Evolutionary conservation across 2,888 invertebrate species (phyloP).

Genomic region (Chelonus formosanus): DNA sequence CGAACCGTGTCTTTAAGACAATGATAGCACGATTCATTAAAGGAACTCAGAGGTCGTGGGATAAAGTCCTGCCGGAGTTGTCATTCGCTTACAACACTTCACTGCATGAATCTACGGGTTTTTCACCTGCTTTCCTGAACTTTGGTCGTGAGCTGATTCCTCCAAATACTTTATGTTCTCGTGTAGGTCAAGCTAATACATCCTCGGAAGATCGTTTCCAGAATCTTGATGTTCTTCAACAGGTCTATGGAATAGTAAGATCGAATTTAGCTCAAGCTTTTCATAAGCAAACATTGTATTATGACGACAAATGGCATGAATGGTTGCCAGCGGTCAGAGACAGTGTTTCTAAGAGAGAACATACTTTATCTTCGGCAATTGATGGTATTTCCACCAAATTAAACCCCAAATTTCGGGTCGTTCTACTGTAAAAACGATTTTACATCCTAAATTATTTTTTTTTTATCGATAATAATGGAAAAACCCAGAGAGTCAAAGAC

Average conservation of each 20-base stretch:
- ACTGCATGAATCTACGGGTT: slow-evolving; percentile 38
- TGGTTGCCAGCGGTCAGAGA: background rate
- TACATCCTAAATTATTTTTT: no score
- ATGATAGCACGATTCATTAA: slow-evolving; percentile 52
- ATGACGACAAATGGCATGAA: background rate
- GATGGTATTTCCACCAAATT: no score
- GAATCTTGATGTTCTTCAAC: background rate
- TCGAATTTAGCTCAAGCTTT: slow-evolving; percentile 12
- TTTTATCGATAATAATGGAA: no score
- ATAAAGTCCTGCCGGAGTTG: slow-evolving; percentile 29
- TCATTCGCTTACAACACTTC: slow-evolving; percentile 24
- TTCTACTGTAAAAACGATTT: no score
- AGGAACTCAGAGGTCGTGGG: slow-evolving; percentile 39
- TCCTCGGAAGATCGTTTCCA: background rate
- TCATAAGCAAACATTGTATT: background rate
- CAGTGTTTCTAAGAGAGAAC: background rate
- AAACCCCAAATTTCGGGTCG: no score
- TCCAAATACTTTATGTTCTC: background rate
- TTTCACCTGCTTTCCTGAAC: slow-evolving; percentile 43
- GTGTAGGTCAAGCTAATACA: background rate
- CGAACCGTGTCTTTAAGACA: slow-evolving; percentile 51
- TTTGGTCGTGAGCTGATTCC: slow-evolving; percentile 37
- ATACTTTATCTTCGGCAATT: background rate
- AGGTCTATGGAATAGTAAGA: background rate
- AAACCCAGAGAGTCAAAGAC: no score